Evolutionary conservation across 2,888 invertebrate genomes (phyloP).

Genomic region (Drosophila neonasuta): DNA sequence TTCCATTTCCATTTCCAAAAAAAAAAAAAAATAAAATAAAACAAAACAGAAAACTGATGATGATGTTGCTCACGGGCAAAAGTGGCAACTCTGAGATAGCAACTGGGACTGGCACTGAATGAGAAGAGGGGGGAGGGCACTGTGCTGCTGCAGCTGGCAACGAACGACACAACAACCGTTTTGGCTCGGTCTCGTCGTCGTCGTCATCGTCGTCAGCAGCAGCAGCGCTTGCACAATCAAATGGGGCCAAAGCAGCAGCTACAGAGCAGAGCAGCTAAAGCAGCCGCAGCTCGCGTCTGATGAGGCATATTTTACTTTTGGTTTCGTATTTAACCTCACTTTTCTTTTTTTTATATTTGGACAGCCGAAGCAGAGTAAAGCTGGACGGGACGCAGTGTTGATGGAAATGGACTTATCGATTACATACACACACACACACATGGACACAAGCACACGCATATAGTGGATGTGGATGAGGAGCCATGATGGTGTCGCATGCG

Average conservation of each 20-base stretch:
- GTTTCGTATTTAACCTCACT: slow-evolving; percentile 69
- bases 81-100: slow-evolving; percentile 23
- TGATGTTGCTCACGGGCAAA: slow-evolving; percentile 60
- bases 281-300: slow-evolving; percentile 50
- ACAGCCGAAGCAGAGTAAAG: slow-evolving; percentile 13
- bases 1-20: slow-evolving; percentile 19
- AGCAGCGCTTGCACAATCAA: slow-evolving; percentile 66
- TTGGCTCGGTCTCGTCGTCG: slow-evolving; percentile 38
- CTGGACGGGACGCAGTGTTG: slow-evolving; percentile 25
- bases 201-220: slow-evolving; percentile 42
- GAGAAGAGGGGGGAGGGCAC: slow-evolving; percentile 1
- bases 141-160: slow-evolving; percentile 53
- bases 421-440: slow-evolving; percentile 27
- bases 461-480: not conserved
- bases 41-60: slow-evolving; percentile 24
- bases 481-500: slow-evolving; percentile 5
- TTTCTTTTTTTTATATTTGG: slow-evolving; percentile 29
- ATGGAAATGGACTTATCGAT: slow-evolving; percentile 49
- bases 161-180: slow-evolving; percentile 42
- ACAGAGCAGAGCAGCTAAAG: slow-evolving; percentile 23
- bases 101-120: not conserved
- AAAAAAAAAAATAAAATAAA: not conserved
- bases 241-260: slow-evolving; percentile 38
- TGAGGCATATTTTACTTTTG: slow-evolving; percentile 62
- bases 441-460: not conserved